These are phyloP conservation scores for Operophtera brumata DNA, from an alignment of 2,888 invertebrate species.

Conservation along the genomic window DNA sequence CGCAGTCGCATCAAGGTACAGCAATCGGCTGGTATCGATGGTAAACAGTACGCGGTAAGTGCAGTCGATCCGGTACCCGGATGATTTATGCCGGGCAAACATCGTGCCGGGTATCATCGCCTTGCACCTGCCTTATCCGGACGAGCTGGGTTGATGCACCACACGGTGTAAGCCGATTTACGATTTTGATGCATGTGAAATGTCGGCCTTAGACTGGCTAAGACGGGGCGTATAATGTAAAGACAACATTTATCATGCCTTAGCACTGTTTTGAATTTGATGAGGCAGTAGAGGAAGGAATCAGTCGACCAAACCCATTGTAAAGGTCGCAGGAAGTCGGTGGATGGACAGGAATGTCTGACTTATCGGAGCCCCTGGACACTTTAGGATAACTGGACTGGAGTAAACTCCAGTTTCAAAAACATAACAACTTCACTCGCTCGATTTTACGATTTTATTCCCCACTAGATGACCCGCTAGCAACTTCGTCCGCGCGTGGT, in stretches of 20 bases:
- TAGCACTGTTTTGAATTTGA: conserved; percentile 20
- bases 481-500: no score
- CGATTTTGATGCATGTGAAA: conserved; percentile 60
- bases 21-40: conserved; percentile 42
- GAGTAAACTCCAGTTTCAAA: no score
- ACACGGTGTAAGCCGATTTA: conserved; percentile 60
- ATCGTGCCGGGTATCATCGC: conserved; percentile 60
- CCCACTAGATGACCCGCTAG: no score
- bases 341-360: no score
- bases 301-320: no score
- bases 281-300: not conserved
- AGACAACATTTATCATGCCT: conserved; percentile 26
- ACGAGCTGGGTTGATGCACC: conserved; percentile 33
- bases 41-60: conserved; percentile 53
- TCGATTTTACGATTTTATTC: no score
- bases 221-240: conserved; percentile 31
- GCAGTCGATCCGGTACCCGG: conserved; percentile 46
- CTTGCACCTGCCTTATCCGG: conserved; percentile 67
- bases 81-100: conserved; percentile 61
- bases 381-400: no score
- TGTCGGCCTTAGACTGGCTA: conserved; percentile 29
- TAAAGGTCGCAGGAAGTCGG: no score
- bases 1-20: conserved; percentile 38
- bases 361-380: no score
- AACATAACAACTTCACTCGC: no score